These are phyloP conservation scores for Tetragonisca angustula DNA, from an alignment of 2,888 invertebrate species.

Conservation along the genomic window DNA sequence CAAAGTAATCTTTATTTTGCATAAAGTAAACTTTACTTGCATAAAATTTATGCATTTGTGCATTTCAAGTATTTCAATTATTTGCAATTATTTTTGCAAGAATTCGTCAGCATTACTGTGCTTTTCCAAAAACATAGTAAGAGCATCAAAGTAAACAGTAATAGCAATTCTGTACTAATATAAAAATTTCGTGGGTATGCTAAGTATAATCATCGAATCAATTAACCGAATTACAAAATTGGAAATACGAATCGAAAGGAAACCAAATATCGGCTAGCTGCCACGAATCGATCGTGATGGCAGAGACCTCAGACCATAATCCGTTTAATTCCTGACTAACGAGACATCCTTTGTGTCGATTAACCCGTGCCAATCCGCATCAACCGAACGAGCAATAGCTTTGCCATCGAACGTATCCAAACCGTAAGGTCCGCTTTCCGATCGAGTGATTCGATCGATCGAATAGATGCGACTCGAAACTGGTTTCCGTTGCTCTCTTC, in stretches of 20 bases:
- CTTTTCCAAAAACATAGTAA: no score
- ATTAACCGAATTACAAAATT: constrained; percentile 62
- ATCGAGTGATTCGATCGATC: constrained; percentile 56
- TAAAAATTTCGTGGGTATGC: constrained; percentile 9
- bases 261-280: constrained; percentile 30
- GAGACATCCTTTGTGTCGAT: constrained; percentile 78
- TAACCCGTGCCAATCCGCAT: constrained; percentile 69
- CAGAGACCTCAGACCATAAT: constrained; percentile 73
- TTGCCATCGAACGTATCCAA: constrained; percentile 49
- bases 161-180: background rate
- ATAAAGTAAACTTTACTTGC: background rate
- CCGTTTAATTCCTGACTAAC: constrained; percentile 80
- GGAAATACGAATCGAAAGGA: constrained; percentile 46
- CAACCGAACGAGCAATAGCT: constrained; percentile 56
- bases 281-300: constrained; percentile 62
- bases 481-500: constrained; percentile 45
- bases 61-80: no score
- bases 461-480: constrained; percentile 45
- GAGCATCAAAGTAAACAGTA: background rate
- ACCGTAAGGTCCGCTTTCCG: constrained; percentile 59
- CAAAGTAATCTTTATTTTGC: background rate
- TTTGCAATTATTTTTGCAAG: no score
- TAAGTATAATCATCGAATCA: constrained; percentile 26
- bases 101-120: background rate
- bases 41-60: no score